Conservation (phyloP, 53 echinoderm and acorn worm species). For the Arbacia lixula region DNA sequence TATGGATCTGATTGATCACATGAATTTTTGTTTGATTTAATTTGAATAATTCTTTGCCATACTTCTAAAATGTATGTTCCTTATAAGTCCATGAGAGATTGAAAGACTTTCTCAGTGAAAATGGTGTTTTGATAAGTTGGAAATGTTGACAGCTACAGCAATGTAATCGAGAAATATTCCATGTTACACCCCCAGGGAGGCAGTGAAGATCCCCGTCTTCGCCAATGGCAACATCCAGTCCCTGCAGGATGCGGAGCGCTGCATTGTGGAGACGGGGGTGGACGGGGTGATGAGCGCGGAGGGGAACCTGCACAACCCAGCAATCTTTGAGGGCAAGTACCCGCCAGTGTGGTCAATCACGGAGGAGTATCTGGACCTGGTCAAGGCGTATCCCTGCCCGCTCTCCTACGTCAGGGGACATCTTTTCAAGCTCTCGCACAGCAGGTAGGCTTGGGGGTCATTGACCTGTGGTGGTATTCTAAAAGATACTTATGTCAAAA, state of each 20-base stretch:
- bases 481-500: too few relatives aligned
- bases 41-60: too few relatives aligned
- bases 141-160: too few relatives aligned
- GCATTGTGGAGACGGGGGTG: conserved; percentile 88
- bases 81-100: too few relatives aligned
- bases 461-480: too few relatives aligned
- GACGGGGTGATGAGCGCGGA: conserved; percentile 96
- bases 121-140: too few relatives aligned
- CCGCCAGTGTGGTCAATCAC: conserved; percentile 83
- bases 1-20: too few relatives aligned
- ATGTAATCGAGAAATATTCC: too few relatives aligned
- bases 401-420: conserved; percentile 84
- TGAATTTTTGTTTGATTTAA: too few relatives aligned
- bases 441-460: conserved; percentile 84
- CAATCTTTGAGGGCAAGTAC: conserved; percentile 84
- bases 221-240: conserved; percentile 98
- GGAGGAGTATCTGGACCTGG: conserved; percentile 82
- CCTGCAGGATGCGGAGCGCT: conserved; percentile 76
- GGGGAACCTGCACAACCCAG: conserved; percentile 95
- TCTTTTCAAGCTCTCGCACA: conserved; percentile 93
- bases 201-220: conserved; percentile 86
- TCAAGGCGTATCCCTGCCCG: conserved; percentile 81
- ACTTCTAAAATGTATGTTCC: too few relatives aligned
- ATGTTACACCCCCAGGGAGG: too few relatives aligned
- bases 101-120: too few relatives aligned